Base-by-base conservation (phyloP, 2,797 vertebrate species). In the Cyclopterus lumpus region DNA sequence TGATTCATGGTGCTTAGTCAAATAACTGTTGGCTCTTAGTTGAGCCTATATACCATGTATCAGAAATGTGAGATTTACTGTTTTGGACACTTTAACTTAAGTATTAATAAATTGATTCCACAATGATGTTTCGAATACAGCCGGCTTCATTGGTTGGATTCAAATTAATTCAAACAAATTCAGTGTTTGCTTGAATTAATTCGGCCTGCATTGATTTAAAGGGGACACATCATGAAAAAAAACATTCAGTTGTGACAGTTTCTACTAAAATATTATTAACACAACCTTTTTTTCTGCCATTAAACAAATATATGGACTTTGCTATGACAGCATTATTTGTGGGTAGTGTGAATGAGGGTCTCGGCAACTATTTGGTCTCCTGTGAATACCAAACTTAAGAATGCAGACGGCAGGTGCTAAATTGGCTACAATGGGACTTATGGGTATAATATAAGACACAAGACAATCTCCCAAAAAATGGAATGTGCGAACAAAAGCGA, bases 401-500 rank as follows among this genome's bases (percentile, higher is more conserved):
- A 68, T 66, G 69, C 75, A 77, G 68, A 77, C 26, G 71, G 48
- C 77, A 77, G 78, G 70, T 81, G 77, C 85, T 62, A 64, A 67
- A 72, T 55, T 46, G 61, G 71, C 80, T n/a, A 11, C 51, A 36
- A 66, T 7, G 9, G 14, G 54, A 73, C 66, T 81, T 22, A 57
- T 28, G 22, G 34, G 83, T 68, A n/a, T n/a, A 81, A 81, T 42
- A 80, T 54, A 55, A 81, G 77, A 85, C 83, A 79, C 42, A 58
- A 71, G 66, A 87, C 78, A 81, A 84, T 73, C 24, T 34, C 28
- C 63, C 55, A 46, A 67, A 79, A 71, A n/a, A n/a, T n/a, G 67
- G 69, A 86, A 86, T 66, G 83, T 65, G 73, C 16, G 42, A n/a
- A 59, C 46, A 73, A 75, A 75, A 75, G 77, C 64, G 67, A 82